Evolutionary conservation across 2,113 vertebrate genomes (phyloP).

Genomic region (Cisticola juncidis): DNA sequence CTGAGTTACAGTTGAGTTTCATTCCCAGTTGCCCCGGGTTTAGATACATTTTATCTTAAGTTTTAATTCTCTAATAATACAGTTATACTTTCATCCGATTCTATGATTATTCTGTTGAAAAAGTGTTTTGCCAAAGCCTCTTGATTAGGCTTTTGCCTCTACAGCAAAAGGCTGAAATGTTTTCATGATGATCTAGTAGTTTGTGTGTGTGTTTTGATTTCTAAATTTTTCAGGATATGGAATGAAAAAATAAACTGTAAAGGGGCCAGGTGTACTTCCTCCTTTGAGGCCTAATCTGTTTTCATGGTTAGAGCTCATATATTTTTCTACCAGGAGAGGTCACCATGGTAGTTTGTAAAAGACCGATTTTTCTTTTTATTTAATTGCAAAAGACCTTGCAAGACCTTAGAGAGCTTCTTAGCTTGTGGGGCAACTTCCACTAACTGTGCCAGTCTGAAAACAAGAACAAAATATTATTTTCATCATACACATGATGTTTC

Average conservation of each 20-base stretch:
- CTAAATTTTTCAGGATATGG: background rate
- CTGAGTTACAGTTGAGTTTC: background rate
- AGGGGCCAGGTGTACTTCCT: background rate
- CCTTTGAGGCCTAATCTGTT: background rate
- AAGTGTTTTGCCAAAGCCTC: background rate
- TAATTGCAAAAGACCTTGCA: background rate
- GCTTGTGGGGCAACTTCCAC: background rate
- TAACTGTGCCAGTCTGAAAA: background rate
- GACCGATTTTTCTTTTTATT: background rate
- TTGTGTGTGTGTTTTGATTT: background rate
- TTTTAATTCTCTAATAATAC: background rate
- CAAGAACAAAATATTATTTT: background rate
- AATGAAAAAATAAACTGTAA: background rate
- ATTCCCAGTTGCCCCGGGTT: background rate
- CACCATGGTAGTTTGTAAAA: slow-evolving; percentile 17
- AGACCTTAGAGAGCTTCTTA: background rate
- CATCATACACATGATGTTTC: background rate
- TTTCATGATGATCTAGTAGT: background rate
- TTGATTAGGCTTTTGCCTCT: background rate
- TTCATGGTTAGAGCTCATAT: background rate
- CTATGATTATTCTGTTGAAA: background rate
- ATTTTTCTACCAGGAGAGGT: slow-evolving; percentile 57
- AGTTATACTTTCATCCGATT: background rate
- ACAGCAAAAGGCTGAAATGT: background rate
- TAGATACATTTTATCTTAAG: background rate